Conservation (phyloP, 1,140 invertebrate genomes). For the Nixonia krombeini region DNA sequence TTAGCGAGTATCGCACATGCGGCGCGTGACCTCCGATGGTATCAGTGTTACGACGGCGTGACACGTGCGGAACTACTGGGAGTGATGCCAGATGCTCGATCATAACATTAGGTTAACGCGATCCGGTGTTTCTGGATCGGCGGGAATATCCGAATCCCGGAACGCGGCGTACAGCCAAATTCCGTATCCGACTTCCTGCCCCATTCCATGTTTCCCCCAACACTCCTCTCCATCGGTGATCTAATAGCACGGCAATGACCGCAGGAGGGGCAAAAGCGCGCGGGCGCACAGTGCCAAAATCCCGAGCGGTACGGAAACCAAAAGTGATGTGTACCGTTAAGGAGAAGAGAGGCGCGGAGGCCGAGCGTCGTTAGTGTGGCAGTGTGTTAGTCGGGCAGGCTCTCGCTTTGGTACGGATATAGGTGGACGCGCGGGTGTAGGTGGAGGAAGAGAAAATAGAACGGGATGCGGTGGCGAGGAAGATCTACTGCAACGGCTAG, state of each 20-base stretch:
- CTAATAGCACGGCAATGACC: too few species aligned
- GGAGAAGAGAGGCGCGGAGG: neutral
- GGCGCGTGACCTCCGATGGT: neutral
- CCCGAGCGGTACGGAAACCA: neutral
- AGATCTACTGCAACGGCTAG: conserved; percentile 2
- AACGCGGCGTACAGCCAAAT: neutral
- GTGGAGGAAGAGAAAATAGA: neutral
- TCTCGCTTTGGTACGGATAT: neutral
- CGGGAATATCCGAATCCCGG: neutral
- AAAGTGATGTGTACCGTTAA: conserved; percentile 11
- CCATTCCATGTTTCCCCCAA: neutral
- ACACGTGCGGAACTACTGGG: neutral
- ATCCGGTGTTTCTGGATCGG: too few species aligned
- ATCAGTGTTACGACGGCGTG: neutral
- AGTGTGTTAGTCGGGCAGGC: conserved; percentile 5
- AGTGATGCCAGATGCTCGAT: neutral
- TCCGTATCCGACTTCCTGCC: neutral
- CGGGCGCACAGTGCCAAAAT: neutral
- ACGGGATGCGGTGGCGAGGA: conserved; percentile 2
- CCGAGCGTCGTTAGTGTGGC: conserved; percentile 5
- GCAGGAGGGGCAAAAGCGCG: too few species aligned
- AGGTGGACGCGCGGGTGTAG: neutral
- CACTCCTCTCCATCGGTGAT: too few species aligned
- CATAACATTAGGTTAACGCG: neutral
- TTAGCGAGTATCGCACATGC: too few species aligned